Evolutionary conservation across 2,888 invertebrate species (phyloP).

Genomic region (Agrochola macilenta): DNA sequence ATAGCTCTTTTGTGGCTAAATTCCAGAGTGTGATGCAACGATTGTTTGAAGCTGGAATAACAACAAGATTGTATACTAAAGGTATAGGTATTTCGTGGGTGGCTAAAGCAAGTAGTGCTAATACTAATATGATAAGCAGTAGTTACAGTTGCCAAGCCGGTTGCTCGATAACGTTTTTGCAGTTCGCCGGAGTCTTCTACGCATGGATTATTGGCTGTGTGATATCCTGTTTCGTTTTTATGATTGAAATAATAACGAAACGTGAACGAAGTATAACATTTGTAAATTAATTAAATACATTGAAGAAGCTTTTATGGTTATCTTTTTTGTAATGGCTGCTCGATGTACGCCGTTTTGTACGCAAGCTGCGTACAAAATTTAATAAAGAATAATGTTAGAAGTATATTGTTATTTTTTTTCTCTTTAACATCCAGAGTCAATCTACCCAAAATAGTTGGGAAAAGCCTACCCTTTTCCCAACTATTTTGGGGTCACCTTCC

Average conservation of each 20-base stretch:
- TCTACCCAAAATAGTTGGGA: background rate
- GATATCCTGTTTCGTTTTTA: slow-evolving; percentile 74
- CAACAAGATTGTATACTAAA: slow-evolving; percentile 75
- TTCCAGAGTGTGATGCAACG: slow-evolving; percentile 71
- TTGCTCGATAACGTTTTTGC: slow-evolving; percentile 77
- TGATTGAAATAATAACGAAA: slow-evolving; percentile 70
- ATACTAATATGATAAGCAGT: slow-evolving; percentile 74
- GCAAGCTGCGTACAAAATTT: background rate
- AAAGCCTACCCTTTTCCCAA: background rate
- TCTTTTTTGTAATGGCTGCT: background rate
- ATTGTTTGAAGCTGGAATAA: slow-evolving; percentile 83
- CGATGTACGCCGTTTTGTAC: no score
- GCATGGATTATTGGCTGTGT: slow-evolving; percentile 78
- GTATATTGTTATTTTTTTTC: background rate
- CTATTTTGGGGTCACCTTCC: background rate
- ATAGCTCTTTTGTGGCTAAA: slow-evolving; percentile 68
- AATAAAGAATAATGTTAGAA: background rate
- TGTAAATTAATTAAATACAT: slow-evolving; percentile 11
- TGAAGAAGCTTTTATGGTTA: background rate
- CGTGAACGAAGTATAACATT: slow-evolving; percentile 18
- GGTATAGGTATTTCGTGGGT: slow-evolving; percentile 77
- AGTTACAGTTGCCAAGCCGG: slow-evolving; percentile 82
- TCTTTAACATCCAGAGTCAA: background rate
- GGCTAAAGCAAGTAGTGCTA: slow-evolving; percentile 73
- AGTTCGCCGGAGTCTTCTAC: slow-evolving; percentile 73